Conservation (phyloP, 2,797 vertebrate genomes). For the Sebastes variabilis region DNA sequence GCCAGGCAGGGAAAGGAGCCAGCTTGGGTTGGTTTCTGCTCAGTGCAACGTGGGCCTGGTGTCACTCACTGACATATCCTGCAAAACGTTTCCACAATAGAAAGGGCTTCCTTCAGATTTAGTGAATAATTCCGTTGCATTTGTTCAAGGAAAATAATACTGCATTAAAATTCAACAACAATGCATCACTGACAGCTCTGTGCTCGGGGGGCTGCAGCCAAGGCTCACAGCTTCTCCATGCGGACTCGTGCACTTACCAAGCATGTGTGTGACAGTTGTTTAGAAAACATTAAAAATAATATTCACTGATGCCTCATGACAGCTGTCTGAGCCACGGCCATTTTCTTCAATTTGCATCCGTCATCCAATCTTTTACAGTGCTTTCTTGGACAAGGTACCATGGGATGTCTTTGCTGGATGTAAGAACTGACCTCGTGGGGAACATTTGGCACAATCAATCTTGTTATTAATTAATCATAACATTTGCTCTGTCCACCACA, state of each 20-base stretch:
- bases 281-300: slow-evolving; percentile 64
- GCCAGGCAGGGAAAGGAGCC: slow-evolving; percentile 17
- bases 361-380: slow-evolving; percentile 49
- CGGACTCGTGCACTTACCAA: slow-evolving; percentile 21
- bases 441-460: slow-evolving; percentile 77
- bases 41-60: slow-evolving; percentile 7
- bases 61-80: slow-evolving; percentile 27
- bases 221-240: slow-evolving; percentile 14
- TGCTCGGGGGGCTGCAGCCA: slow-evolving; percentile 4
- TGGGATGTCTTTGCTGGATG: slow-evolving; percentile 55
- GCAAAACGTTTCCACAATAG: slow-evolving; percentile 13
- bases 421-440: slow-evolving; percentile 47
- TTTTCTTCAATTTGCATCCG: slow-evolving; percentile 56
- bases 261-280: slow-evolving; percentile 56
- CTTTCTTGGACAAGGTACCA: slow-evolving; percentile 52
- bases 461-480: slow-evolving; percentile 77
- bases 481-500: slow-evolving; percentile 69
- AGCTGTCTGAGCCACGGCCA: slow-evolving; percentile 46
- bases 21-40: slow-evolving; percentile 22
- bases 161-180: slow-evolving; percentile 24
- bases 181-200: not conserved
- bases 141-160: not conserved
- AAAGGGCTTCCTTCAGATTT: slow-evolving; percentile 8
- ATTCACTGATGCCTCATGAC: slow-evolving; percentile 51
- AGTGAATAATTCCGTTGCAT: slow-evolving; percentile 5